Base-by-base conservation (phyloP, 2,797 vertebrate genomes). In the Anabas testudineus region DNA sequence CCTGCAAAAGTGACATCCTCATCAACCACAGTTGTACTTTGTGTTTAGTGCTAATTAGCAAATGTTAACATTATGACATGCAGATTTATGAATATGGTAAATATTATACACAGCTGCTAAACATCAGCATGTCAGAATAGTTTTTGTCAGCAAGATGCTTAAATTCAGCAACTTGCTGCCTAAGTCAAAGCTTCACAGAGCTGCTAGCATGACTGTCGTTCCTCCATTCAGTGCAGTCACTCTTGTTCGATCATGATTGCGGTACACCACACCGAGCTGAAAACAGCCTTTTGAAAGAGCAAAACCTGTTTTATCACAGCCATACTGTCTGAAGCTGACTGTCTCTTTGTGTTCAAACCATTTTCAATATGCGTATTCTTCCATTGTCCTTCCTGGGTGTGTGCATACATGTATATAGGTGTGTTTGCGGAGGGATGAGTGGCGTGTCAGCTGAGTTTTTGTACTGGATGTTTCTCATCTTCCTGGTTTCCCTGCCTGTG, bases 341-440 rank as follows among this genome's bases (percentile, higher is more conserved):
- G 7, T 15, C 15, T 45, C 7, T 32, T 13, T 37, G 28, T 16
- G 2, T n/a, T 26, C 24, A 24, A 5, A n/a, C 4, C 9, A 5
- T 14, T 42, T 68, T 24, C 15, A 41, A 9, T 42, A 30, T 28
- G 28, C 37, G n/a, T 15, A 14, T 14, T 61, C 21, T 8, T 58
- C 42, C n/a, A 9, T 54, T 54, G 24, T 54, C 49, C 30, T 18
- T n/a, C 47, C 13, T 26, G 48, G 45, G 43, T 55, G 52, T 49
- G 34, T 26, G 41, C 49, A 62, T 28, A 32, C 30, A n/a, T 32
- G 30, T 32, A 26, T 30, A 39, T 34, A 26, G 56, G 10, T 48
- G 19, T 48, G 42, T 70, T 47, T 32, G 10, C 1, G 0, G 7
- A 47, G n/a, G 30, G 42, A 55, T 54, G 21, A 39, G 15, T 15